Percentiles rank a stretch among this genome's conserved stretches.
These are phyloP conservation scores for Eulemur mongoz DNA, from an alignment of 2,797 vertebrate genomes.

Conservation along the genomic window DNA sequence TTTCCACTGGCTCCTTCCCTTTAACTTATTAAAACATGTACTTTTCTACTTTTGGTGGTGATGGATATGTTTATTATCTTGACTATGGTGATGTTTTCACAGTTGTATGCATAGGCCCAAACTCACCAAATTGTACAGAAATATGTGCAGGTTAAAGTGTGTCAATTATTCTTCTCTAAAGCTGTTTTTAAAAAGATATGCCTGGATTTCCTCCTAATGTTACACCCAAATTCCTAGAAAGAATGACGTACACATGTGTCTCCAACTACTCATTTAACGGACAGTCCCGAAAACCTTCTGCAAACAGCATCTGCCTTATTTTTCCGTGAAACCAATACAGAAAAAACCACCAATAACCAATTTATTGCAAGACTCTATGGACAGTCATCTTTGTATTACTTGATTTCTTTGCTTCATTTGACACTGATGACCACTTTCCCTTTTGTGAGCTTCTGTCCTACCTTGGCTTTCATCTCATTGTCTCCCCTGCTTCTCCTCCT, in stretches of 20 bases:
- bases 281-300: not conserved
- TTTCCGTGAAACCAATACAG: not conserved
- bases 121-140: not conserved
- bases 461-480: not conserved
- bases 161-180: not conserved
- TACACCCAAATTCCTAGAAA: not conserved
- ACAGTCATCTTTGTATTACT: too few relatives aligned
- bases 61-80: not conserved
- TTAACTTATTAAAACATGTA: not conserved
- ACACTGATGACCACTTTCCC: not conserved
- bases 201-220: not conserved
- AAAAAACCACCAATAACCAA: not conserved
- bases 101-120: not conserved
- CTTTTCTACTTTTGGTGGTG: not conserved
- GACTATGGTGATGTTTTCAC: not conserved
- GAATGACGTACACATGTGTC: not conserved
- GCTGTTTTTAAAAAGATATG: not conserved
- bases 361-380: not conserved
- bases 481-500: not conserved
- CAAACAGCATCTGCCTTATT: not conserved
- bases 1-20: not conserved
- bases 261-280: not conserved
- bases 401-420: not conserved
- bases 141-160: not conserved
- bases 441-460: not conserved